phyloP scores from a whole-genome alignment of 1,140 invertebrate genomes.

The Teleopsis dalmanni region DNA sequence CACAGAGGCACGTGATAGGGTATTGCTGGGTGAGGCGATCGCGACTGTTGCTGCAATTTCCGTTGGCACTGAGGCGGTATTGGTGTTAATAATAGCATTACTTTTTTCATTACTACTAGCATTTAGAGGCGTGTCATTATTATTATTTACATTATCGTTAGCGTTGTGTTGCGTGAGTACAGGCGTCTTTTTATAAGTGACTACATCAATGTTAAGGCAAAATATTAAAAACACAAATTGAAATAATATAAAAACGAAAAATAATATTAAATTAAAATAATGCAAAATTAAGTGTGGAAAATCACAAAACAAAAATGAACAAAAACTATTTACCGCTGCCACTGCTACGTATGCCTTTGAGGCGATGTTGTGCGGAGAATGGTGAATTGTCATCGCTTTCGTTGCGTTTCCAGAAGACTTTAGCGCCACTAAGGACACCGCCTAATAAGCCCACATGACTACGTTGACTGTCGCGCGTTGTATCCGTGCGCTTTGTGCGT shows the following conservation, averaged over 20 bases:
- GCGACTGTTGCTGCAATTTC: conserved; percentile 1
- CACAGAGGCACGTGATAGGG: conserved; percentile 26
- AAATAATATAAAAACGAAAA: conserved; percentile 6
- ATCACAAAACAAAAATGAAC: not conserved
- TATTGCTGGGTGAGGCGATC: conserved; percentile 8
- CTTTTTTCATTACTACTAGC: not conserved
- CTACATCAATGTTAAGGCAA: conserved; percentile 17
- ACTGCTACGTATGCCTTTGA: conserved; percentile 40
- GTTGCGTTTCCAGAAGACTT: conserved; percentile 20
- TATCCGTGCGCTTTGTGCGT: conserved; percentile 12
- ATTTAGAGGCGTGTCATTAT: not conserved
- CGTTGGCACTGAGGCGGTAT: not conserved
- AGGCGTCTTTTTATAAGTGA: conserved; percentile 38
- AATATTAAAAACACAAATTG: not conserved
- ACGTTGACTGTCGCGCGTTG: conserved; percentile 31
- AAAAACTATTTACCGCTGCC: conserved; percentile 32
- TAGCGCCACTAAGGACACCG: conserved; percentile 10
- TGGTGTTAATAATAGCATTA: not conserved
- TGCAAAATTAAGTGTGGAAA: not conserved
- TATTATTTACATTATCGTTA: conserved; percentile 6
- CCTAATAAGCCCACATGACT: conserved; percentile 33
- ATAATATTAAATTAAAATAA: conserved; percentile 5
- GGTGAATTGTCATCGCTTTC: conserved; percentile 12
- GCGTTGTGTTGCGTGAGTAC: conserved; percentile 4
- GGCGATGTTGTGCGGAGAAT: conserved; percentile 28